Percentiles rank a stretch among this genome's conserved stretches.
Evolutionary conservation across 2,797 vertebrate species (phyloP).

Genomic region (Rhynchonycteris naso): DNA sequence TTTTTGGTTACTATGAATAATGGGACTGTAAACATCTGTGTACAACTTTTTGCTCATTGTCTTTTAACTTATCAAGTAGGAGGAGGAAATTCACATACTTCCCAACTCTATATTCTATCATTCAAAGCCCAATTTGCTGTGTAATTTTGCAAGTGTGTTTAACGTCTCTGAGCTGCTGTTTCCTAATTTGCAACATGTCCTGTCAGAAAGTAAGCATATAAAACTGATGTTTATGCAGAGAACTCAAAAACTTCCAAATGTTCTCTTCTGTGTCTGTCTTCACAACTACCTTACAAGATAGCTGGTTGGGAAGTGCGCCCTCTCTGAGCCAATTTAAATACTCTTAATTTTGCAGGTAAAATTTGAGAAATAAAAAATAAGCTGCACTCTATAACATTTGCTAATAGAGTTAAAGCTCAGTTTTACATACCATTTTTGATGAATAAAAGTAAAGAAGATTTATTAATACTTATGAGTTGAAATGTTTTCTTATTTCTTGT

Average conservation of each 20-base stretch:
- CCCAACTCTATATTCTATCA: neutral
- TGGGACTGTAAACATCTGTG: neutral
- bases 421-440: constrained; percentile 43
- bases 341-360: constrained; percentile 46
- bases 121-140: neutral
- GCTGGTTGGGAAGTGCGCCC: neutral
- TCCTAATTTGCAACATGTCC: neutral
- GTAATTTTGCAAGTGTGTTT: neutral
- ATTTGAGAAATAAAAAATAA: constrained; percentile 57
- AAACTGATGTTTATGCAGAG: neutral
- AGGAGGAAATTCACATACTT: neutral
- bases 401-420: constrained; percentile 31
- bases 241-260: neutral
- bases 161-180: neutral
- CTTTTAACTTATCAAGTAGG: neutral
- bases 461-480: constrained; percentile 42
- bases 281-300: neutral
- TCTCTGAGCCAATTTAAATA: neutral
- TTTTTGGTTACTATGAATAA: neutral
- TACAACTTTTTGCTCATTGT: neutral
- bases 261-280: neutral
- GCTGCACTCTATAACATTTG: constrained; percentile 23
- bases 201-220: neutral
- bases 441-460: constrained; percentile 51
- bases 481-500: constrained; percentile 63